These are phyloP conservation scores for Augochlorella aurata DNA, from an alignment of 2,888 invertebrate species.

Conservation along the genomic window DNA sequence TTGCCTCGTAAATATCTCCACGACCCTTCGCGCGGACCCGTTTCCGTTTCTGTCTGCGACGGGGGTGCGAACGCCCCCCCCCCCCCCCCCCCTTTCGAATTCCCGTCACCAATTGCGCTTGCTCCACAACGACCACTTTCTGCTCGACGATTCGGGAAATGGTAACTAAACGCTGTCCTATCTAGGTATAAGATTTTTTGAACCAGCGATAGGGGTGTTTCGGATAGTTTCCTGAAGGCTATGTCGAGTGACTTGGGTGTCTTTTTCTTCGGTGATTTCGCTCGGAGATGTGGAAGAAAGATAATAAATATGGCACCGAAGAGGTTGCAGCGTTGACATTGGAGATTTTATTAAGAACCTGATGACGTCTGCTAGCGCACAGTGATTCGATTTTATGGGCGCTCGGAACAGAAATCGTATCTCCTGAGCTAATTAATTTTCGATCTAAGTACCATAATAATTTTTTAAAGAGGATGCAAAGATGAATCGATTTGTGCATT, in stretches of 20 bases:
- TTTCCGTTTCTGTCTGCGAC: constrained; percentile 27
- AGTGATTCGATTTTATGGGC: background rate
- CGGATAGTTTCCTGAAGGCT: background rate
- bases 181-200: background rate
- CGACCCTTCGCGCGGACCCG: constrained; percentile 68
- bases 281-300: background rate
- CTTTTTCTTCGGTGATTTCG: background rate
- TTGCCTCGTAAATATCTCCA: constrained; percentile 81
- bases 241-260: background rate
- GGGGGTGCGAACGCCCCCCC: constrained; percentile 20
- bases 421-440: too few relatives aligned
- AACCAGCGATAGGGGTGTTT: background rate
- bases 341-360: background rate
- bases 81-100: background rate
- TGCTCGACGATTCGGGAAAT: background rate
- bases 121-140: constrained; percentile 1
- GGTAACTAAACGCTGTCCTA: constrained; percentile 18
- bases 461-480: too few relatives aligned
- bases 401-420: too few relatives aligned
- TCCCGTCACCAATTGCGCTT: constrained; percentile 10
- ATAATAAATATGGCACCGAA: background rate
- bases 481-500: too few relatives aligned
- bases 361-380: background rate
- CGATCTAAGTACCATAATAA: too few relatives aligned
- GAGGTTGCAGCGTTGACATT: background rate